A percentile compares a stretch with the other conserved stretches of the same genome.
phyloP scores from a whole-genome alignment of 1,140 invertebrate genomes.

The Atta colombica region DNA sequence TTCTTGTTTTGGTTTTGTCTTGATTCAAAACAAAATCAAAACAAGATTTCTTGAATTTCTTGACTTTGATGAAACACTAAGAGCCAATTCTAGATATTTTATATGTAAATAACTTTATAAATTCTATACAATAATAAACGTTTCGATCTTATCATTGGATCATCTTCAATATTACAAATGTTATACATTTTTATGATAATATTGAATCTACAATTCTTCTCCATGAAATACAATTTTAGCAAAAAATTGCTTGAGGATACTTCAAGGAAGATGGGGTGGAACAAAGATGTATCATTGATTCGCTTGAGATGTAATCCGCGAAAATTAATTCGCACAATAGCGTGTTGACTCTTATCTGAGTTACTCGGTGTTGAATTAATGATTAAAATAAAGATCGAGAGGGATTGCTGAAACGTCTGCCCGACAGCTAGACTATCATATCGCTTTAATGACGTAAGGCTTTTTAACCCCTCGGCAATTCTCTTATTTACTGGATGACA shows the following conservation, averaged over 20 bases:
- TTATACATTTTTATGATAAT: too few relatives aligned
- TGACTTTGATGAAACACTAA: too few relatives aligned
- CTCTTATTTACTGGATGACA: conserved; percentile 56
- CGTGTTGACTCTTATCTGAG: background rate
- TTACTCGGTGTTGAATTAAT: background rate
- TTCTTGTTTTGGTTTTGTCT: too few relatives aligned
- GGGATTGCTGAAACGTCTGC: background rate
- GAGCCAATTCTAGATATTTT: too few relatives aligned
- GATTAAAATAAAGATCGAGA: conserved; percentile 3
- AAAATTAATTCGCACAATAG: background rate
- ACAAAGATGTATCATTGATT: background rate
- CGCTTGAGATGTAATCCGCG: background rate
- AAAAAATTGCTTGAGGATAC: background rate
- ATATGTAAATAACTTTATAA: too few relatives aligned
- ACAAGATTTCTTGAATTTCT: too few relatives aligned
- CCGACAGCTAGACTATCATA: conserved; percentile 41
- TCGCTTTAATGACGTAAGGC: conserved; percentile 43
- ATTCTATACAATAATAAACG: too few relatives aligned
- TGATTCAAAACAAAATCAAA: too few relatives aligned
- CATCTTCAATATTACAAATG: too few relatives aligned
- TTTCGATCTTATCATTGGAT: too few relatives aligned
- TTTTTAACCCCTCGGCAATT: conserved; percentile 25
- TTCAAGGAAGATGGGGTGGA: background rate
- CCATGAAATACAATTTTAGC: background rate
- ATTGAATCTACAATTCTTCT: background rate